Evolutionary conservation across 2,888 invertebrate species (phyloP).

Genomic region (Chloromyia formosa): DNA sequence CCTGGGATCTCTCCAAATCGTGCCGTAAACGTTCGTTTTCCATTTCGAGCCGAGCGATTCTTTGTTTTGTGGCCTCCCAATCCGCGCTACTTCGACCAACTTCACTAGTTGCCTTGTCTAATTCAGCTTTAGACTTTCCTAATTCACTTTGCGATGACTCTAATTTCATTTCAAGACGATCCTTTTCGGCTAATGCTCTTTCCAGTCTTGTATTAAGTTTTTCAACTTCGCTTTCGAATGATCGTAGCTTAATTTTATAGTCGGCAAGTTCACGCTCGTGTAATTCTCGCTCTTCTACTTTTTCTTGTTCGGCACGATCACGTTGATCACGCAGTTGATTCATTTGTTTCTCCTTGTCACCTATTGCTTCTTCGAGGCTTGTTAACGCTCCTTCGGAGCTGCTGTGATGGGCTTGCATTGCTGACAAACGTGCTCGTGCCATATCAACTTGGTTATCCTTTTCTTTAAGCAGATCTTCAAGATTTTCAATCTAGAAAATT

Average conservation of each 20-base stretch:
- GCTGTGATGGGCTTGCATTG: constrained; percentile 95
- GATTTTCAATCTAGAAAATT: constrained; percentile 85
- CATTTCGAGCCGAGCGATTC: constrained; percentile 83
- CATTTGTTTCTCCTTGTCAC: constrained; percentile 97
- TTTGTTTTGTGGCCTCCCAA: constrained; percentile 69
- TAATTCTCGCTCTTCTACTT: constrained; percentile 93
- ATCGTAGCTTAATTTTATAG: constrained; percentile 92
- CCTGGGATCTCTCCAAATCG: constrained; percentile 83
- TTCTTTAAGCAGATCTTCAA: constrained; percentile 96
- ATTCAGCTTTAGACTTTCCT: constrained; percentile 92
- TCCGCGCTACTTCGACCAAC: constrained; percentile 88
- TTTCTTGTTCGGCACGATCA: constrained; percentile 94
- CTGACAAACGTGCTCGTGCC: constrained; percentile 87
- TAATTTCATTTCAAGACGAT: constrained; percentile 87
- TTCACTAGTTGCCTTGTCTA: constrained; percentile 91
- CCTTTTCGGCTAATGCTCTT: constrained; percentile 89
- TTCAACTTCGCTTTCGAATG: constrained; percentile 90
- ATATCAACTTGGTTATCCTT: constrained; percentile 98
- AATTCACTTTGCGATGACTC: constrained; percentile 93
- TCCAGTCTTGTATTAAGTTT: constrained; percentile 87
- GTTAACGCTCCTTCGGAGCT: constrained; percentile 92
- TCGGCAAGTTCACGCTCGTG: constrained; percentile 94
- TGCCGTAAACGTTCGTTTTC: constrained; percentile 90
- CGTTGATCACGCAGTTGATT: constrained; percentile 89
- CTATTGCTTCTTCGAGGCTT: constrained; percentile 92